Base-by-base conservation (phyloP, 2,888 invertebrate species). In the Arctia plantaginis region DNA sequence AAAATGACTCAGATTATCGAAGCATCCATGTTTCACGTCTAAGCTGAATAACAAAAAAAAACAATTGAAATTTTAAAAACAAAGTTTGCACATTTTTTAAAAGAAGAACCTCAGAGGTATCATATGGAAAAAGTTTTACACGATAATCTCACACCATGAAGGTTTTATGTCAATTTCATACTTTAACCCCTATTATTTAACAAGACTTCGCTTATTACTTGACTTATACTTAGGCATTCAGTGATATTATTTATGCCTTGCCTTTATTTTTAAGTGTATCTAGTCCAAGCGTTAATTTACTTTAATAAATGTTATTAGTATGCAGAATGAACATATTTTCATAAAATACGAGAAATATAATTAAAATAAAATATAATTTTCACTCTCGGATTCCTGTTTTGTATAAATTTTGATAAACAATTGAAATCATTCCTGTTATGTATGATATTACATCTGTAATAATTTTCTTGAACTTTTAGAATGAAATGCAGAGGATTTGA, bases 241-340 rank as follows among this genome's bases (percentile, higher is more conserved):
- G 33, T 66, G 67, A 23, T 74, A 69, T 33, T 35, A 23, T n/a
- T 75, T 80, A 70, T 77, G 35, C 67, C 13, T 13, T 10, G 33
- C 41, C 62, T 59, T 80, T 76, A 75, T 74, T 79, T 81, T 82
- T 82, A 77, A 66, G 69, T 73, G 39, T 70, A 72, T 47, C 59
- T 66, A 20, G 51, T 74, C 51, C 47, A 47, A 3, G 18, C 3
- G 18, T 47, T 47, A 0, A 18, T 47, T 47, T 47, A 18, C 6
- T 47, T 47, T 18, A 47, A 6, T 18, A 18, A 18, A 18, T 47
- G 18, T 15, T 2, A 3, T 47, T 47, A 47, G 4, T 18, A 18
- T 47, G 1, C 18, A 10, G 47, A 47, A 47, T 47, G 18, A 47
- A 15, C 47, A 47, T 47, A 47, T 18, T 47, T 47, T 47, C 41